These are phyloP conservation scores for Serranus cabrilla DNA, from an alignment of 2,797 vertebrate genomes.

Conservation along the genomic window DNA sequence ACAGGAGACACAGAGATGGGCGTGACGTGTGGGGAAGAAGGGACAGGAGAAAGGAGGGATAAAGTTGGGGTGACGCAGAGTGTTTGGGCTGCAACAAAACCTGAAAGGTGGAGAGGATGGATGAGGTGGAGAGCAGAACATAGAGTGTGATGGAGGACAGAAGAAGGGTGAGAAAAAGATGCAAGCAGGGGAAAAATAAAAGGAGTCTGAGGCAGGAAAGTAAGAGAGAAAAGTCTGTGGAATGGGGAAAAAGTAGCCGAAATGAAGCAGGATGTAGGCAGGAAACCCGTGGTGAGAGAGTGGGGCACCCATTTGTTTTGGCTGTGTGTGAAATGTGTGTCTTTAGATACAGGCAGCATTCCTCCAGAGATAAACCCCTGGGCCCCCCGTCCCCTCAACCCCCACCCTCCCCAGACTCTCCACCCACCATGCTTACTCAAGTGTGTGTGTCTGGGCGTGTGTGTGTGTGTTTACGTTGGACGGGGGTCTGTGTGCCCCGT, in stretches of 20 bases:
- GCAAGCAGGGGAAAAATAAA: background rate
- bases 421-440: slow-evolving; percentile 82
- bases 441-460: slow-evolving; percentile 68
- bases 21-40: slow-evolving; percentile 66
- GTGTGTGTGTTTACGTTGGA: slow-evolving; percentile 71
- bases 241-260: background rate
- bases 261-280: slow-evolving; percentile 29
- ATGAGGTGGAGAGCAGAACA: slow-evolving; percentile 49
- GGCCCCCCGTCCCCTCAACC: slow-evolving; percentile 72
- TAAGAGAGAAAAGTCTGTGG: background rate
- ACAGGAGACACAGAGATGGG: slow-evolving; percentile 74
- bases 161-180: slow-evolving; percentile 18
- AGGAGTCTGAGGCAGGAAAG: background rate
- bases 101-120: slow-evolving; percentile 46
- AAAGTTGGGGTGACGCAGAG: slow-evolving; percentile 58
- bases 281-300: slow-evolving; percentile 26
- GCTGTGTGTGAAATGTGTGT: slow-evolving; percentile 81
- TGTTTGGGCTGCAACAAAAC: slow-evolving; percentile 48
- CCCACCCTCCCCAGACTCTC: slow-evolving; percentile 74
- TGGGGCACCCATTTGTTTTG: slow-evolving; percentile 63
- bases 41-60: slow-evolving; percentile 73
- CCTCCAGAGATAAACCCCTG: slow-evolving; percentile 86
- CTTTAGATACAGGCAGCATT: slow-evolving; percentile 87
- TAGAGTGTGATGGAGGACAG: slow-evolving; percentile 33
- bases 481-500: slow-evolving; percentile 73